phyloP scores from a whole-genome alignment of 1,140 invertebrate genomes.

The Harpegnathos saltator region DNA sequence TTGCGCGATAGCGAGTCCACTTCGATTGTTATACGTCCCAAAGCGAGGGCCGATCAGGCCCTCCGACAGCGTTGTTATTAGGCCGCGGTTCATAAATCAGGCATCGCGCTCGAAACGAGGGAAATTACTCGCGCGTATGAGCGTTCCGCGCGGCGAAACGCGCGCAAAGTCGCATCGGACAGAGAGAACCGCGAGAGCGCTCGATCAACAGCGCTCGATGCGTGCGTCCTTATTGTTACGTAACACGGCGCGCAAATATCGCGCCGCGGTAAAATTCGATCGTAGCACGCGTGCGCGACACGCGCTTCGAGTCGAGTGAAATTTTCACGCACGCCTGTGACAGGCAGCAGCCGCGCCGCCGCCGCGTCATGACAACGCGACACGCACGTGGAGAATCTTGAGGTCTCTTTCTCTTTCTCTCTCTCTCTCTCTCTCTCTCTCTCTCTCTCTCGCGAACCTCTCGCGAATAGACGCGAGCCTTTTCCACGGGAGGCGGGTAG shows the following conservation, averaged over 20 bases:
- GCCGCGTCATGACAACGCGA: too few species aligned
- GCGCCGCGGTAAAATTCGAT: constrained; percentile 6
- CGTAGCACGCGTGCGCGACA: not conserved
- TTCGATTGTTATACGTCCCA: not conserved
- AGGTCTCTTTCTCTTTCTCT: too few species aligned
- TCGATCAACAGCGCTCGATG: constrained; percentile 29
- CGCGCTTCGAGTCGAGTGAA: too few species aligned
- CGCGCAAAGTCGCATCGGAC: not conserved
- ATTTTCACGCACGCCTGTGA: too few species aligned
- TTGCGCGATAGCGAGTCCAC: not conserved
- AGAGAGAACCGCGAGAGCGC: constrained; percentile 9
- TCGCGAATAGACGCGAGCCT: constrained; percentile 52
- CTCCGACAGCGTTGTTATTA: too few species aligned
- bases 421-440: too few species aligned
- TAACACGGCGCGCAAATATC: constrained; percentile 23
- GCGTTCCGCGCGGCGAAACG: too few species aligned
- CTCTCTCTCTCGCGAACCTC: constrained; percentile 14
- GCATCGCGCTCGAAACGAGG: too few species aligned
- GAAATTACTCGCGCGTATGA: too few species aligned
- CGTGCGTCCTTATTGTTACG: constrained; percentile 31
- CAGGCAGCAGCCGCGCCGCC: too few species aligned
- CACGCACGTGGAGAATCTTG: constrained; percentile 36
- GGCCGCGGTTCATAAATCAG: too few species aligned
- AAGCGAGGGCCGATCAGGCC: not conserved
- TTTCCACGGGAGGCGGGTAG: constrained; percentile 31